Conservation (phyloP, 2,113 vertebrate species). For the Bos indicus region DNA sequence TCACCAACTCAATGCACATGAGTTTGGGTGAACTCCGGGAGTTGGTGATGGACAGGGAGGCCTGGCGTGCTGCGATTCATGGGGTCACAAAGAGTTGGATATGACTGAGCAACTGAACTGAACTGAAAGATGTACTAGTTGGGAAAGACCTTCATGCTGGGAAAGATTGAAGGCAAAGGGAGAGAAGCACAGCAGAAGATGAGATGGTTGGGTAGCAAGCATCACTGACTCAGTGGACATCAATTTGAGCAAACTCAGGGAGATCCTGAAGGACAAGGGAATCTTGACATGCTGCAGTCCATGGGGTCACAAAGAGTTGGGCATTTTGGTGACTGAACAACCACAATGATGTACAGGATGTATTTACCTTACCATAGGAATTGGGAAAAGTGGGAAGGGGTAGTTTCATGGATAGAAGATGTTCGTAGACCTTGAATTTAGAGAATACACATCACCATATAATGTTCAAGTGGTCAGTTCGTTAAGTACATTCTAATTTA, state of each 20-base stretch:
- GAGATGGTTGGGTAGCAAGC: neutral
- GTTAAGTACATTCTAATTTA: neutral
- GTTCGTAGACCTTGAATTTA: neutral
- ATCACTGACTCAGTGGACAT: neutral
- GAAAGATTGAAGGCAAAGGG: neutral
- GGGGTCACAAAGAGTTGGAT: too few relatives aligned
- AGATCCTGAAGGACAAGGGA: neutral
- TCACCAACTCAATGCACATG: fast-evolving
- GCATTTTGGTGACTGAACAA: neutral
- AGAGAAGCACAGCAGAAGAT: neutral
- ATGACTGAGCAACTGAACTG: too few relatives aligned
- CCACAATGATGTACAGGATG: neutral
- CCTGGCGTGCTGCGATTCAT: too few relatives aligned
- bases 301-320: neutral
- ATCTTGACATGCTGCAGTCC: neutral
- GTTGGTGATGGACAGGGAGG: too few relatives aligned
- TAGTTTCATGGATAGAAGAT: neutral
- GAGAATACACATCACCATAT: neutral
- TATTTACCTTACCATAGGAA: neutral
- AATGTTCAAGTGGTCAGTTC: neutral
- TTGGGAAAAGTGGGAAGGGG: neutral
- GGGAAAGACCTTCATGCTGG: neutral
- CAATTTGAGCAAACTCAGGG: neutral
- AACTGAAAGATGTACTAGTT: neutral
- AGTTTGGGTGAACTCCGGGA: too few relatives aligned